A percentile compares a stretch with the other conserved stretches of the same genome.
These are phyloP conservation scores for Aspidiotus rigidus DNA, from an alignment of 2,888 invertebrate species.

Conservation along the genomic window DNA sequence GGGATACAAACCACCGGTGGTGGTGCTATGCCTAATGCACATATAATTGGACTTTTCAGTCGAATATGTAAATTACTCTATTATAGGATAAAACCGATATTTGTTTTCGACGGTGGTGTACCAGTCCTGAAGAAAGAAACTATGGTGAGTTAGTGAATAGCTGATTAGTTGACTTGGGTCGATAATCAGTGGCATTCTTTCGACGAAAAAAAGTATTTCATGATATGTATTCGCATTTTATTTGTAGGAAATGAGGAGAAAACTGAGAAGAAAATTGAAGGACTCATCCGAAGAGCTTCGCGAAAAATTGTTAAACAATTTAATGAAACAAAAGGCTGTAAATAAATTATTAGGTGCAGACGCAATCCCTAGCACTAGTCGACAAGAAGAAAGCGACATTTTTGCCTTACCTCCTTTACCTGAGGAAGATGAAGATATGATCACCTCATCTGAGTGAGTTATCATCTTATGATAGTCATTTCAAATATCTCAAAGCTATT, in stretches of 20 bases:
- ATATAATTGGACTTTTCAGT: slow-evolving; percentile 85
- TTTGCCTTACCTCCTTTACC: slow-evolving; percentile 54
- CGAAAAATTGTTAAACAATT: slow-evolving; percentile 59
- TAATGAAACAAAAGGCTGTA: slow-evolving; percentile 72
- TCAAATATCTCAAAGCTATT: not conserved
- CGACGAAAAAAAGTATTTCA: too few relatives aligned
- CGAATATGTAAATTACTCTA: slow-evolving; percentile 91
- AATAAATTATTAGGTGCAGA: slow-evolving; percentile 38
- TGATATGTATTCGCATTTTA: not conserved
- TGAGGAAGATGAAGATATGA: slow-evolving; percentile 14
- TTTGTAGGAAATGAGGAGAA: slow-evolving; percentile 63
- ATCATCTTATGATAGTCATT: not conserved
- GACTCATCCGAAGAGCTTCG: slow-evolving; percentile 64
- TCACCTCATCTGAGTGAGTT: slow-evolving; percentile 10
- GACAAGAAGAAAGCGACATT: slow-evolving; percentile 42
- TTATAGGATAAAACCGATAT: slow-evolving; percentile 90
- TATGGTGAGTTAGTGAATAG: slow-evolving; percentile 55
- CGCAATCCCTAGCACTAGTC: slow-evolving; percentile 33
- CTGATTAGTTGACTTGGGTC: too few relatives aligned
- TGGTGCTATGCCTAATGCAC: slow-evolving; percentile 75
- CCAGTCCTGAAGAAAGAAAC: slow-evolving; percentile 87
- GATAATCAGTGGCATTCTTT: too few relatives aligned
- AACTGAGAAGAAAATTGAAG: slow-evolving; percentile 58
- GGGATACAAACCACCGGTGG: slow-evolving; percentile 84
- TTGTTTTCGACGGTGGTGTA: slow-evolving; percentile 96